Base-by-base conservation (phyloP, 2,888 invertebrate genomes). In the Melanotus villosus region DNA sequence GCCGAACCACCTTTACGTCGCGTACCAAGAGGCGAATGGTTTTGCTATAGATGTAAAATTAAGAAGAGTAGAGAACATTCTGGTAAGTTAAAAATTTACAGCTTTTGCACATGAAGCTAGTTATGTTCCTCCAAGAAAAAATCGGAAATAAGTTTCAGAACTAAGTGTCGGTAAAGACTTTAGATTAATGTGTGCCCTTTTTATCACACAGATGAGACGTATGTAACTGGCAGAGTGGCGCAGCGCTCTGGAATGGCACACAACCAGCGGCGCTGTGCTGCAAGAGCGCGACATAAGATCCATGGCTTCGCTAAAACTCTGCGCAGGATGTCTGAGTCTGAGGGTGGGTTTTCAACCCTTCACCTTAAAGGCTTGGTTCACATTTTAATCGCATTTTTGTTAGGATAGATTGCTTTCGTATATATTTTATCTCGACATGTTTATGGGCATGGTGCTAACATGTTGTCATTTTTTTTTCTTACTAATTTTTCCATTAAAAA, bases 221-320 rank as follows among this genome's bases (percentile, higher is more conserved):
- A 63, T 63, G 6, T 34, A 45, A 12, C 32, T 65, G 72, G 74
- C 84, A 86, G 78, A 79, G 83, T 84, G 77, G 85, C 86, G 80
- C 84, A 86, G 84, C 87, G 88, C 82, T 85, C 85, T 83, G 86
- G 87, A 76, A 85, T 85, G 59, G 72, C 77, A 63, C 76, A 78
- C 69, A 79, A 77, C 76, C 79, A 80, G 79, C 88, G 91, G 71
- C 87, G 89, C 79, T 90, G 90, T 85, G 89, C 90, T 78, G 88
- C 87, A 77, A 87, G 89, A 65, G 91, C 91, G 77, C 86, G 89
- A 80, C 83, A 85, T 85, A 89, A 90, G 86, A 90, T 90, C 84
- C 90, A 90, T 86, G 86, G 86, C 82, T 90, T 90, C 87, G 87
- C 88, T 84, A 88, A 88, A 82, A 87, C 87, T 80, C 88, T 90